These are phyloP conservation scores for Threskiornis aethiopicus DNA, from an alignment of 2,797 vertebrate species.

Conservation along the genomic window DNA sequence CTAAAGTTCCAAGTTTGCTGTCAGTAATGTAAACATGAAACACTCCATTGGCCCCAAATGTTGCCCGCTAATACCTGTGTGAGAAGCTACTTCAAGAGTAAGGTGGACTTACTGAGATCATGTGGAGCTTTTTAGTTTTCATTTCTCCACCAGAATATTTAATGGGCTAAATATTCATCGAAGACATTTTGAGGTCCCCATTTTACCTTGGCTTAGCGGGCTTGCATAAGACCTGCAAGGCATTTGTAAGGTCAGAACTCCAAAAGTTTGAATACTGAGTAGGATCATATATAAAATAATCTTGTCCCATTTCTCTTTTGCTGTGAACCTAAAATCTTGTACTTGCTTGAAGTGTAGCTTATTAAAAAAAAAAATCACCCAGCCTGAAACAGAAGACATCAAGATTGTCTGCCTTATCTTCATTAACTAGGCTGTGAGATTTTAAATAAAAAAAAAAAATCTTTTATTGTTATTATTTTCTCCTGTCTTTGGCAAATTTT, in stretches of 20 bases:
- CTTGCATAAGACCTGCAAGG: neutral
- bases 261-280: neutral
- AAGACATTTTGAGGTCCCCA: neutral
- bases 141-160: neutral
- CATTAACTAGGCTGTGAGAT: neutral
- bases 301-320: neutral
- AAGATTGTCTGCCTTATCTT: neutral
- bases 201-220: neutral
- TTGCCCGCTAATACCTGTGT: rapidly evolving
- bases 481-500: neutral
- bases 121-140: neutral
- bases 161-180: neutral
- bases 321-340: neutral
- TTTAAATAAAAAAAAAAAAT: neutral
- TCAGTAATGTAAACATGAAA: neutral
- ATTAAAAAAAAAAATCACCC: neutral
- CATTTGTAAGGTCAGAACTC: neutral
- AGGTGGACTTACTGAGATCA: neutral
- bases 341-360: neutral
- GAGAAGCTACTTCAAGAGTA: neutral
- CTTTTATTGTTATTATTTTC: neutral
- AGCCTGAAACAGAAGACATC: neutral
- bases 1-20: neutral
- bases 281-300: neutral
- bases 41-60: rapidly evolving